Base-by-base conservation (phyloP, 2,888 invertebrate genomes). In the Protophormia terraenovae region DNA sequence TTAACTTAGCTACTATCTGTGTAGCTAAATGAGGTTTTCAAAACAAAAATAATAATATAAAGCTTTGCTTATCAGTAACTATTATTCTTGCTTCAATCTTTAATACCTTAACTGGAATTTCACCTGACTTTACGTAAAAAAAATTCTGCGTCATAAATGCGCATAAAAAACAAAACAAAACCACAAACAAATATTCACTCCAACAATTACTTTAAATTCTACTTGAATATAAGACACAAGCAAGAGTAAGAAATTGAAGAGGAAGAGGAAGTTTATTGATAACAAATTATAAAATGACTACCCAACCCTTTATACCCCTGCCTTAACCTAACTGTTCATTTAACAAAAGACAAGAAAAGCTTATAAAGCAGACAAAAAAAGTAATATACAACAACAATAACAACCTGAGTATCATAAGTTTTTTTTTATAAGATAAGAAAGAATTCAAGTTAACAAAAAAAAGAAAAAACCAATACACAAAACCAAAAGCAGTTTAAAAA, bases 21-120 rank as follows among this genome's bases (percentile, higher is more conserved):
- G 19, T 14, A 29, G 32, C 12, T 16, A 32, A 35, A 16, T 4
- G 5, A 10, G 35, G 45, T 27, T 50, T 60, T 38, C 29, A 41
- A n/a, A n/a, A 81, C 14, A 58, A 67, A 16, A 69, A 60, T 50
- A 62, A 55, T 60, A 62, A n/a, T 27, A 27, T 53, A 76, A 80
- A 84, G 84, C 84, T 84, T 72, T 66, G 76, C 71, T 84, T 84
- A 80, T 84, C 84, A 84, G 76, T 72, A 35, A 77, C 14, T n/a
- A n/a, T n/a, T n/a, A n/a, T n/a, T n/a, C n/a, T n/a, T n/a, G n/a
- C n/a, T n/a, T n/a, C n/a, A n/a, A n/a, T n/a, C n/a, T n/a, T n/a
- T n/a, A 71, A 53, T 64, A 79, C 35, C 69, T 53, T 72, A 22
- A 72, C 35, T 77, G 50, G 24, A 80, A 60, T 60, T 66, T 55